These are phyloP conservation scores for Drosophila biarmipes DNA, from an alignment of 1,140 invertebrate genomes.

Conservation along the genomic window DNA sequence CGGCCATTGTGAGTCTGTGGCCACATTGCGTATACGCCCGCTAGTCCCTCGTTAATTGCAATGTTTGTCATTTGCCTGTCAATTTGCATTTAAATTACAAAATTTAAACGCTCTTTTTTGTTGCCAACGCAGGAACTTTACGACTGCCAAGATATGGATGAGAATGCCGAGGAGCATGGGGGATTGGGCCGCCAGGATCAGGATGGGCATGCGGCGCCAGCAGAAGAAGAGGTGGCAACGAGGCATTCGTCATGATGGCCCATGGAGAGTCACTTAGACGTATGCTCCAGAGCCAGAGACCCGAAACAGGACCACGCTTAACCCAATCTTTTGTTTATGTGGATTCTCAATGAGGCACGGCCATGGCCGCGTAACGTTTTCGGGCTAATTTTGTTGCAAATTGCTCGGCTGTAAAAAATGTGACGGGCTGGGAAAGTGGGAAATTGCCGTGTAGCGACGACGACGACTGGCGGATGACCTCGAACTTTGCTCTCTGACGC, in stretches of 20 bases:
- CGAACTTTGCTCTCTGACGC: slow-evolving; percentile 67
- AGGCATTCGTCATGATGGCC: slow-evolving; percentile 60
- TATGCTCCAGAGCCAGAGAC: slow-evolving; percentile 33
- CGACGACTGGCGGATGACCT: slow-evolving; percentile 49
- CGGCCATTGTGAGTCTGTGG: slow-evolving; percentile 44
- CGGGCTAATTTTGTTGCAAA: slow-evolving; percentile 79
- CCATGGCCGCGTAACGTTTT: slow-evolving; percentile 52
- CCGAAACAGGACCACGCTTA: slow-evolving; percentile 37
- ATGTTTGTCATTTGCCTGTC: slow-evolving; percentile 80
- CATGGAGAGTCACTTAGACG: slow-evolving; percentile 48
- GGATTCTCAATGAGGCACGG: slow-evolving; percentile 59
- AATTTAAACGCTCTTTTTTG: slow-evolving; percentile 72
- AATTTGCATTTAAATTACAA: slow-evolving; percentile 84
- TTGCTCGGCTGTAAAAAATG: slow-evolving; percentile 73
- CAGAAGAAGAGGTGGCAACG: slow-evolving; percentile 23
- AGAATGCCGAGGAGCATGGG: background rate
- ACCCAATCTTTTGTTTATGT: slow-evolving; percentile 74
- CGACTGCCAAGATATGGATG: slow-evolving; percentile 49
- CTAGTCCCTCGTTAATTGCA: slow-evolving; percentile 80
- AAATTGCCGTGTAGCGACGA: slow-evolving; percentile 47
- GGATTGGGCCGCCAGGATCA: background rate
- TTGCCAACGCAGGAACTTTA: slow-evolving; percentile 44
- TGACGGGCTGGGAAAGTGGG: slow-evolving; percentile 10
- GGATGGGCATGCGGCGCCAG: background rate
- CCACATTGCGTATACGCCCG: slow-evolving; percentile 73